Percentiles rank a stretch among this genome's conserved stretches.
phyloP scores from a whole-genome alignment of 2,113 vertebrate genomes.

The Eidolon helvum region DNA sequence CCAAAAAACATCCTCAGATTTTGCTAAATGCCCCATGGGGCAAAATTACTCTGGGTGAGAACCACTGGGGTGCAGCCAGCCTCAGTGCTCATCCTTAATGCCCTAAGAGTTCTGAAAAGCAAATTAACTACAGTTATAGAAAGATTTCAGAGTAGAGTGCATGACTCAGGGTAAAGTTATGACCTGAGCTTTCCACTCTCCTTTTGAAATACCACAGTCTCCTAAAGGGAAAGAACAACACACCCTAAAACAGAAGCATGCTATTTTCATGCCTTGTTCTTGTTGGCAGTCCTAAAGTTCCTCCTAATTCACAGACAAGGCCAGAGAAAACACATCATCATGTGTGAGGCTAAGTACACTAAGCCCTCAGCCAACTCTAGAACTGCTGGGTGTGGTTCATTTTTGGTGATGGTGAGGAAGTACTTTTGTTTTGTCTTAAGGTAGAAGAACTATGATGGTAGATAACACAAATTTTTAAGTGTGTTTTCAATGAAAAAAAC shows the following conservation, averaged over 20 bases:
- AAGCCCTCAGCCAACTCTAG: background rate
- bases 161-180: slow-evolving; percentile 67
- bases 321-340: slow-evolving; percentile 43
- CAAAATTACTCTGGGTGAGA: background rate
- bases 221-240: slow-evolving; percentile 54
- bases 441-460: background rate
- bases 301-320: background rate
- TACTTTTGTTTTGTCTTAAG: background rate
- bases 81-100: background rate
- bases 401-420: background rate
- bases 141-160: background rate
- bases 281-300: slow-evolving; percentile 19
- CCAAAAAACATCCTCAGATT: background rate
- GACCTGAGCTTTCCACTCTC: slow-evolving; percentile 52
- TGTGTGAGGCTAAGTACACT: background rate
- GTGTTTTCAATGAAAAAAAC: background rate
- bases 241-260: slow-evolving; percentile 26
- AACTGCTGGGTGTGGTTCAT: background rate
- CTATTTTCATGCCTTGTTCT: slow-evolving; percentile 5
- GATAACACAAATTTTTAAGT: background rate
- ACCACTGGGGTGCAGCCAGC: background rate
- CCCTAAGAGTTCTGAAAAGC: background rate
- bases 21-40: background rate
- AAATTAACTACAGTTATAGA: background rate
- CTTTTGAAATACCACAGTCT: slow-evolving; percentile 42